phyloP scores from a whole-genome alignment of 1,140 invertebrate genomes.

The Drosophila saltans region DNA sequence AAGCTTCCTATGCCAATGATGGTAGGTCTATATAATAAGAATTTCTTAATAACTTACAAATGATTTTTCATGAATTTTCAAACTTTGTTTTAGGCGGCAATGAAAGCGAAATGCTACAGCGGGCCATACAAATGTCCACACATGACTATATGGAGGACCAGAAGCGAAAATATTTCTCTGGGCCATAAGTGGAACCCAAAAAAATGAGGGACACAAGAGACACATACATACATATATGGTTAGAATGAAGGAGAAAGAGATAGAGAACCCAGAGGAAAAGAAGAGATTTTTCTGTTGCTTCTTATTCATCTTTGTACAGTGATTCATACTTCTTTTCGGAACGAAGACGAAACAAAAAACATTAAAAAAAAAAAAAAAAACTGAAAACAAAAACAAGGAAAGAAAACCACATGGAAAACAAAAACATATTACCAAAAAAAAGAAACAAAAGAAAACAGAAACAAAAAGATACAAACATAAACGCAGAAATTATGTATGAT shows the following conservation, averaged over 20 bases:
- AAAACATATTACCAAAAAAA: constrained; percentile 36
- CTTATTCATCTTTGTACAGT: constrained; percentile 65
- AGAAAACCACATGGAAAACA: constrained; percentile 3
- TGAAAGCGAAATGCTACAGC: constrained; percentile 80
- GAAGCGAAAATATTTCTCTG: constrained; percentile 74
- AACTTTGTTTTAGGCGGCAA: constrained; percentile 50
- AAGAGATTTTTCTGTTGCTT: not conserved
- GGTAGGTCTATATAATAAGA: constrained; percentile 39
- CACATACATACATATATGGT: not conserved
- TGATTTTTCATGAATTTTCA: no score
- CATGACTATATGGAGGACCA: constrained; percentile 81
- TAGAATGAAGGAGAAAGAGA: not conserved
- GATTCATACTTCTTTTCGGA: constrained; percentile 64
- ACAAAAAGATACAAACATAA: constrained; percentile 11
- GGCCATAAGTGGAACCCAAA: constrained; percentile 51
- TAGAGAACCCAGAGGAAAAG: not conserved
- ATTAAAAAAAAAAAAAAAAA: no score
- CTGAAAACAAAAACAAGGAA: constrained; percentile 28
- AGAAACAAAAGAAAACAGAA: constrained; percentile 12
- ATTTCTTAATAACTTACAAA: no score
- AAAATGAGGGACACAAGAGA: not conserved
- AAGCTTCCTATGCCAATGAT: constrained; percentile 79
- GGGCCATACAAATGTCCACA: constrained; percentile 81
- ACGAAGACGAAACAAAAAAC: constrained; percentile 59
- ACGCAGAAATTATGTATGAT: constrained; percentile 45